A percentile compares a stretch with the other conserved stretches of the same genome.
Evolutionary conservation across 2,113 vertebrate species (phyloP).

Genomic region (Pimephales promelas): DNA sequence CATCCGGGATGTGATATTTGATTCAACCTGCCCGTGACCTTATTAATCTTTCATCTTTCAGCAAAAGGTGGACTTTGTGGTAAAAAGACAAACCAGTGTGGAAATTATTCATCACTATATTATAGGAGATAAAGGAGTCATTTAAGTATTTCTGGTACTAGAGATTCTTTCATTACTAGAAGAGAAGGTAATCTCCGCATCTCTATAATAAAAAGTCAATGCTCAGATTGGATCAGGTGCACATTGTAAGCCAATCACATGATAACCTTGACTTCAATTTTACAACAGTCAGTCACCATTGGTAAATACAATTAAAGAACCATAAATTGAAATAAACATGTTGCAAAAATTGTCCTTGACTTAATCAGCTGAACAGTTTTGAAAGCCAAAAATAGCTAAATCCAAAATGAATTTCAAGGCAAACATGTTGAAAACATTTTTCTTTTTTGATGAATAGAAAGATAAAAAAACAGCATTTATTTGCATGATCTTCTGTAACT

Average conservation of each 20-base stretch:
- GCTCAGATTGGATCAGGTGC: not conserved
- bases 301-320: not conserved
- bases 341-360: not conserved
- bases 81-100: not conserved
- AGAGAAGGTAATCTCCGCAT: not conserved
- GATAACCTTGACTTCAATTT: not conserved
- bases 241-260: not conserved
- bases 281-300: not conserved
- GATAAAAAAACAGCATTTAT: too few species aligned
- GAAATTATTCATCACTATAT: not conserved
- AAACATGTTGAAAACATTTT: not conserved
- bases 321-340: not conserved
- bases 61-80: not conserved
- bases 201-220: not conserved
- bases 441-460: not conserved
- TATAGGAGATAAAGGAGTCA: constrained; percentile 15
- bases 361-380: not conserved
- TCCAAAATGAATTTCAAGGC: not conserved
- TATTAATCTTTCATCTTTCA: constrained; percentile 2
- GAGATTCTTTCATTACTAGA: not conserved
- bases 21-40: not conserved
- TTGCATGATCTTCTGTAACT: too few species aligned
- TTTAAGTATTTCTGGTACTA: not conserved
- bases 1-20: constrained; percentile 15
- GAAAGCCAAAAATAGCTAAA: not conserved